Evolutionary conservation across 2,797 vertebrate species (phyloP).

Genomic region (Lepidocolaptes lacrymiger): DNA sequence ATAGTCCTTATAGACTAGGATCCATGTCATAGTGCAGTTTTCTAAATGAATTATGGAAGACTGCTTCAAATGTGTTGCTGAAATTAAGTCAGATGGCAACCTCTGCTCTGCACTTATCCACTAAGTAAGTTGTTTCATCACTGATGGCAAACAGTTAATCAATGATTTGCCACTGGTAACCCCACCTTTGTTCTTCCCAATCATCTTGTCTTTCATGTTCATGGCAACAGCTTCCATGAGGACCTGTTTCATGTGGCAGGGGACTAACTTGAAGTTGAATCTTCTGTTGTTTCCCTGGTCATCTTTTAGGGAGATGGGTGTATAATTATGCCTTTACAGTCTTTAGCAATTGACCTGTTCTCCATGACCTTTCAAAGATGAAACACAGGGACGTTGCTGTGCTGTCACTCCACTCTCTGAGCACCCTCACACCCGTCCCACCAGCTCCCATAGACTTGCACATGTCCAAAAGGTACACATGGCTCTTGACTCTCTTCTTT

Average conservation of each 20-base stretch:
- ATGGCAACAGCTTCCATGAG: not conserved
- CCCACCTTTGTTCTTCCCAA: not conserved
- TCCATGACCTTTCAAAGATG: not conserved
- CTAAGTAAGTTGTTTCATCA: not conserved
- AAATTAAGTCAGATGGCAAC: not conserved
- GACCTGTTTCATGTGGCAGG: not conserved
- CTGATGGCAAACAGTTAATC: not conserved
- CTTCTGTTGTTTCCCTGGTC: not conserved
- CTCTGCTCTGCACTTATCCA: not conserved
- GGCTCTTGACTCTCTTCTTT: not conserved
- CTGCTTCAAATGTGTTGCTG: not conserved
- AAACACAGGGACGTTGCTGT: not conserved
- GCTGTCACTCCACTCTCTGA: not conserved
- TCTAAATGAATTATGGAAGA: not conserved
- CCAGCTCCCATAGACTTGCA: rapidly evolving
- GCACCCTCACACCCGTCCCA: not conserved
- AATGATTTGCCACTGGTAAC: not conserved
- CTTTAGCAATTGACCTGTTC: not conserved
- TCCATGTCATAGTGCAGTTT: not conserved
- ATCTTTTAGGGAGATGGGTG: not conserved
- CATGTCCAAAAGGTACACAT: not conserved
- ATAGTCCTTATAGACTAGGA: not conserved
- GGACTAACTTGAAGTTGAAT: not conserved
- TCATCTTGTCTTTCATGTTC: not conserved
- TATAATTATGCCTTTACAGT: not conserved